These are phyloP conservation scores for Spheniscus humboldti DNA, from an alignment of 2,797 vertebrate species.

Conservation along the genomic window DNA sequence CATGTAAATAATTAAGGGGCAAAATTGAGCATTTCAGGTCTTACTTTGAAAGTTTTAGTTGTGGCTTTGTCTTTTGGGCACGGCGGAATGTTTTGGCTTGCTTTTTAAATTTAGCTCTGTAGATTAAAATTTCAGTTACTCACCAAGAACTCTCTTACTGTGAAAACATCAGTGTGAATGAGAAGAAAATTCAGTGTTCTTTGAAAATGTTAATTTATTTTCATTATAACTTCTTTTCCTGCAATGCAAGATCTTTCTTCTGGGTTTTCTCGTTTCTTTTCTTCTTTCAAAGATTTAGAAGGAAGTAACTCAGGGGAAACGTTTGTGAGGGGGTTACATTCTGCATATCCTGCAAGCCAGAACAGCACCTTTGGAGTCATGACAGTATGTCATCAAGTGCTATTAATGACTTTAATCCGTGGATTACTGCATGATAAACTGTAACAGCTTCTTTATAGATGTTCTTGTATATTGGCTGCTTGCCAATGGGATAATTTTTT, in stretches of 20 bases:
- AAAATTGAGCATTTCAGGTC: neutral
- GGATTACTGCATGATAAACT: constrained; percentile 52
- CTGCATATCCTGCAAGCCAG: neutral
- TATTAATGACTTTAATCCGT: constrained; percentile 60
- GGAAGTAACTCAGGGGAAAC: neutral
- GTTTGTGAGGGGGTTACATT: neutral
- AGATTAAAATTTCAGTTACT: neutral
- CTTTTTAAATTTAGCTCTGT: neutral
- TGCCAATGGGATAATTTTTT: neutral
- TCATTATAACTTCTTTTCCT: neutral
- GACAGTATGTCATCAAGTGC: neutral
- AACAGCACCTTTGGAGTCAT: constrained; percentile 12
- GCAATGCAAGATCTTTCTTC: neutral
- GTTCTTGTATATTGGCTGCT: neutral
- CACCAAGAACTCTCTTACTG: neutral
- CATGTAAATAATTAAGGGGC: neutral
- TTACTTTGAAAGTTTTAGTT: neutral
- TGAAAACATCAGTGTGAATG: neutral
- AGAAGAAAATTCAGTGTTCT: neutral
- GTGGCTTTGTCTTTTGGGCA: neutral
- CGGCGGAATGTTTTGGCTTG: neutral
- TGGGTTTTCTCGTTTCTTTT: neutral
- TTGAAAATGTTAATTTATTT: neutral
- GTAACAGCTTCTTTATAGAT: constrained; percentile 38
- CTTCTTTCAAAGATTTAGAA: neutral